phyloP scores from a whole-genome alignment of 2,113 vertebrate genomes.

The Trinectes maculatus region DNA sequence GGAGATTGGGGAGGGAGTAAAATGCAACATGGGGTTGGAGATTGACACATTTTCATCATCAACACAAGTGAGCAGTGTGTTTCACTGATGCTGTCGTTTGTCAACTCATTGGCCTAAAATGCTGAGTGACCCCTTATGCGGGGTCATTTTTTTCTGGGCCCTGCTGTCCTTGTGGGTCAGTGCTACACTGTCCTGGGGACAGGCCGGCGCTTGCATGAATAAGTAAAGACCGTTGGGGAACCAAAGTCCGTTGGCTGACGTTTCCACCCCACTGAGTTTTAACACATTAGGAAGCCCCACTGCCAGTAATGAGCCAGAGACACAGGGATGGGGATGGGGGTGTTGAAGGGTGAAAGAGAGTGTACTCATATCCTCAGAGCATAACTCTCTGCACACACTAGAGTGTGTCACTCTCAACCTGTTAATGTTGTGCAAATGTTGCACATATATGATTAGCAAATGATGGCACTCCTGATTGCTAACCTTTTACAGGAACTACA shows the following conservation, averaged over 20 bases:
- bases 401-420: slow-evolving; percentile 55
- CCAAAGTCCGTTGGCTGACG: slow-evolving; percentile 76
- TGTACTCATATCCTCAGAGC: slow-evolving; percentile 46
- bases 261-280: slow-evolving; percentile 77
- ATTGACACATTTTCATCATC: slow-evolving; percentile 26
- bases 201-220: slow-evolving; percentile 77
- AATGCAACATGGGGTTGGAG: background rate
- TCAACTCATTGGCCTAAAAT: slow-evolving; percentile 58
- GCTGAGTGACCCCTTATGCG: slow-evolving; percentile 57
- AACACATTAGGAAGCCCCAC: slow-evolving; percentile 79
- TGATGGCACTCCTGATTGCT: slow-evolving; percentile 19
- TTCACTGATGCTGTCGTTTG: slow-evolving; percentile 29
- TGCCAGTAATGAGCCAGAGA: slow-evolving; percentile 74
- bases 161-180: slow-evolving; percentile 66
- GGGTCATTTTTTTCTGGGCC: slow-evolving; percentile 56
- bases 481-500: too few relatives aligned
- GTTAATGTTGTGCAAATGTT: slow-evolving; percentile 63
- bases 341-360: slow-evolving; percentile 28
- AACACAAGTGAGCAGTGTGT: slow-evolving; percentile 21
- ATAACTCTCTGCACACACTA: slow-evolving; percentile 40
- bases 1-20: background rate
- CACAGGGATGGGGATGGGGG: slow-evolving; percentile 43
- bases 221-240: slow-evolving; percentile 78
- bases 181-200: slow-evolving; percentile 71
- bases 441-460: slow-evolving; percentile 8